Evolutionary conservation across 2,888 invertebrate genomes (phyloP), one percentile per base, ranked within the genome.

Genomic region (Aleiodes leptofemur): DNA sequence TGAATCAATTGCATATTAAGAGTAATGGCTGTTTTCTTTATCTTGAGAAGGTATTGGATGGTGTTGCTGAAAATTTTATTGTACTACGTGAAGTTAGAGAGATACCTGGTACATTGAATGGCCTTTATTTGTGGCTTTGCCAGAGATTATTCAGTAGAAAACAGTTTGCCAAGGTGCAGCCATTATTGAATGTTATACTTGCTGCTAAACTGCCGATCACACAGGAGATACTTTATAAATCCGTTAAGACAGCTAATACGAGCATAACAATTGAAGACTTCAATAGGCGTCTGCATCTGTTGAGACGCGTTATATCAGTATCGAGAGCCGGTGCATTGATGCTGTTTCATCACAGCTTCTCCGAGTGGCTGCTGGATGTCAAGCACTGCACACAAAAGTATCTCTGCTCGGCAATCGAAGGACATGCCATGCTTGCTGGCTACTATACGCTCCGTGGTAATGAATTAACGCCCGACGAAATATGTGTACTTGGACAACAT

Each of bases 371-470:
- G 81, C 91, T 96, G 72, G 98, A 98, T 89, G 98, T 98, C n/a
- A 98, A 98, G 90, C 98, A 98, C 87, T 98, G 98, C 89, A 98
- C 98, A 1, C 95, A 97, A 82, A 96, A 97, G 83, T 98, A 97
- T 90, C 91, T 98, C 79, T 98, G 97, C 89, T 94, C 95, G 81
- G 94, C 96, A 8, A 92, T 93, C 69, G 96, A 96, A 82, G 98
- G 98, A 0, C 98, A 98, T 89, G 95, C 95, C 9, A 95, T 96
- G 88, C 91, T 97, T 55, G 95, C 96, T 23, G 95, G 97, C 94
- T 94, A 94, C 85, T 95, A 96, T 91, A 92, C 95, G 69, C 90
- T 95, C 66, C 92, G 94, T 29, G 94, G 95, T 0, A 91, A 92
- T 69, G 92, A 93, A 38, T 87, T 96, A 55, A 94, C 92, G 76